Conservation (phyloP, 1,140 invertebrate species). For the Ptiloglossa arizonensis region DNA sequence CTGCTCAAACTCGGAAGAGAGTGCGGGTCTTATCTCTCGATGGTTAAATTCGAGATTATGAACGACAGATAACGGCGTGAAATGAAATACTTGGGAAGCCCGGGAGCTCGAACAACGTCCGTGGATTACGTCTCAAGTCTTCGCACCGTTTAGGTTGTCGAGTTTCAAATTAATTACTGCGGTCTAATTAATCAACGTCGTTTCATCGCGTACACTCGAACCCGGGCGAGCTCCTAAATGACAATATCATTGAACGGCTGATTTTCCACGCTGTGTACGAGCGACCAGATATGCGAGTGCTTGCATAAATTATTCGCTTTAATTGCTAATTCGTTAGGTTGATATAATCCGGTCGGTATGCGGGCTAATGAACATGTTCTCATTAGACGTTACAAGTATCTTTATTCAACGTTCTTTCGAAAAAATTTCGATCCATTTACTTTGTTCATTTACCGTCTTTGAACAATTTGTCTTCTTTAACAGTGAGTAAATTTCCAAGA, state of each 20-base stretch:
- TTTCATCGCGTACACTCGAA: slow-evolving; percentile 11
- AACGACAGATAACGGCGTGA: slow-evolving; percentile 17
- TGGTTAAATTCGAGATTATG: slow-evolving; percentile 38
- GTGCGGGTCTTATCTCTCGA: background rate
- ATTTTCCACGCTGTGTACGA: slow-evolving; percentile 13
- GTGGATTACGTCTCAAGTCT: slow-evolving; percentile 29
- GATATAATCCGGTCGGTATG: no score
- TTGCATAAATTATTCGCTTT: background rate
- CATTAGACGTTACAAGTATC: no score
- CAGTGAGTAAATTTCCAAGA: no score
- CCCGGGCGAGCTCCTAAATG: slow-evolving; percentile 5
- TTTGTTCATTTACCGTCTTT: no score
- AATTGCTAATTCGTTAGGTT: background rate
- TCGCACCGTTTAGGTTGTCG: slow-evolving; percentile 32
- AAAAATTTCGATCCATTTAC: no score
- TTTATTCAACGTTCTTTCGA: no score
- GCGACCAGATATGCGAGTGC: background rate
- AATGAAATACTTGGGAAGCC: background rate
- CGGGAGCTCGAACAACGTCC: background rate
- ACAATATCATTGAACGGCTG: slow-evolving; percentile 39
- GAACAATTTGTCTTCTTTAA: no score
- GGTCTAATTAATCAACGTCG: slow-evolving; percentile 48
- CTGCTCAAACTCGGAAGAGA: background rate
- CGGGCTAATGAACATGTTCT: no score
- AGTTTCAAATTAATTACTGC: slow-evolving; percentile 34